A percentile compares a stretch with the other conserved stretches of the same genome.
phyloP scores from a whole-genome alignment of 35 echinoderm and acorn worm species.

The Holothuria glaberrima region DNA sequence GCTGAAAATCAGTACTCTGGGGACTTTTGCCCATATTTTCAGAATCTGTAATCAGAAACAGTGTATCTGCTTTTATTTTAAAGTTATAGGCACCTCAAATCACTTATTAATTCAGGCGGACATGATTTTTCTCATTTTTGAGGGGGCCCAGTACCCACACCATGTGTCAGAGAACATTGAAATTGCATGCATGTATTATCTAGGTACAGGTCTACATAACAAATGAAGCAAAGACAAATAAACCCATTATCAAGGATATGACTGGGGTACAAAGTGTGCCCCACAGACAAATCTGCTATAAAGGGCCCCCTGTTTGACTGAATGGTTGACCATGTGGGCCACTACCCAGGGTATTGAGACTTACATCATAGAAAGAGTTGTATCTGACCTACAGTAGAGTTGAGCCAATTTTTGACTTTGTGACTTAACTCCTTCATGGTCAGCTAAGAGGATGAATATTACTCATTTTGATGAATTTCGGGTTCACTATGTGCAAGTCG shows the following conservation, averaged over 20 bases:
- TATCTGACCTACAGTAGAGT: not conserved
- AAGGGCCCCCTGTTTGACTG: not conserved
- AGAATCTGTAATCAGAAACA: not conserved
- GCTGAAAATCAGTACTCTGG: no score
- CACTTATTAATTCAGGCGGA: no score
- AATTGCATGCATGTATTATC: not conserved
- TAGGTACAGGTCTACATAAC: not conserved
- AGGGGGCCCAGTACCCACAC: not conserved
- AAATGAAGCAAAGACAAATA: not conserved
- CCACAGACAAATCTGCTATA: slow-evolving; percentile 3
- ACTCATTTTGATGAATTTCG: not conserved
- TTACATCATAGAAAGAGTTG: not conserved
- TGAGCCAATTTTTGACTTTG: not conserved
- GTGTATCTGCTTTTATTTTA: not conserved
- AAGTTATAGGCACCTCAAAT: no score
- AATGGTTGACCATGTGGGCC: not conserved
- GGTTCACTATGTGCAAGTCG: no score
- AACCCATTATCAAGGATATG: not conserved
- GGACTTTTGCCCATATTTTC: not conserved
- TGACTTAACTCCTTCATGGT: not conserved
- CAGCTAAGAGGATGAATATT: not conserved
- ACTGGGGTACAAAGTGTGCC: not conserved
- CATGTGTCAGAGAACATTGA: not conserved
- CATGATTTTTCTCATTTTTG: not conserved
- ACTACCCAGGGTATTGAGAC: not conserved